Evolutionary conservation across 2,113 vertebrate species (phyloP).

Genomic region (Sardina pilchardus): DNA sequence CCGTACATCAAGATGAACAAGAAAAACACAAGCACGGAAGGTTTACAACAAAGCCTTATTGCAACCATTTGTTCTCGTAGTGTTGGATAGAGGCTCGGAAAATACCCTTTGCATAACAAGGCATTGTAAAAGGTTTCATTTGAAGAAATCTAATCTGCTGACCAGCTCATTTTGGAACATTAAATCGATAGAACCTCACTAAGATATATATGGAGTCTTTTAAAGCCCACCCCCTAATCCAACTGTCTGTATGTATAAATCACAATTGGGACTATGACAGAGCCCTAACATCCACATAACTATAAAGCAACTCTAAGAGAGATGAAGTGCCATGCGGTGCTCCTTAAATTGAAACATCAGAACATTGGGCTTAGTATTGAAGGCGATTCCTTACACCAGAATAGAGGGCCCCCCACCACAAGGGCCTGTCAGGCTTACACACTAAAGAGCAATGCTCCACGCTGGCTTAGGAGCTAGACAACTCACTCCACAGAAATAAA

Average conservation of each 20-base stretch:
- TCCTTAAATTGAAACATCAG: constrained; percentile 20
- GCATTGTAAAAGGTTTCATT: not conserved
- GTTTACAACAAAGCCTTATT: not conserved
- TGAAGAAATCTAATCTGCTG: not conserved
- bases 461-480: constrained; percentile 8
- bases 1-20: not conserved
- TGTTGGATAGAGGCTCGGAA: not conserved
- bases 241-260: constrained; percentile 16
- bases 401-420: constrained; percentile 5
- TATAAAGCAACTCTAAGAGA: constrained; percentile 3
- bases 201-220: not conserved
- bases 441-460: constrained; percentile 11
- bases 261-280: not conserved
- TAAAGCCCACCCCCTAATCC: not conserved
- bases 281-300: not conserved
- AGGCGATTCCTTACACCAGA: constrained; percentile 15
- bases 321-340: not conserved
- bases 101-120: not conserved
- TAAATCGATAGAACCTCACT: not conserved
- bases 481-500: constrained; percentile 19
- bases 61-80: not conserved
- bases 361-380: not conserved
- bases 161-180: not conserved
- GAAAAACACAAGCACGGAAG: not conserved
- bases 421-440: constrained; percentile 5